phyloP scores from a whole-genome alignment of 2,888 invertebrate genomes.

The Hoplodrina ambigua region DNA sequence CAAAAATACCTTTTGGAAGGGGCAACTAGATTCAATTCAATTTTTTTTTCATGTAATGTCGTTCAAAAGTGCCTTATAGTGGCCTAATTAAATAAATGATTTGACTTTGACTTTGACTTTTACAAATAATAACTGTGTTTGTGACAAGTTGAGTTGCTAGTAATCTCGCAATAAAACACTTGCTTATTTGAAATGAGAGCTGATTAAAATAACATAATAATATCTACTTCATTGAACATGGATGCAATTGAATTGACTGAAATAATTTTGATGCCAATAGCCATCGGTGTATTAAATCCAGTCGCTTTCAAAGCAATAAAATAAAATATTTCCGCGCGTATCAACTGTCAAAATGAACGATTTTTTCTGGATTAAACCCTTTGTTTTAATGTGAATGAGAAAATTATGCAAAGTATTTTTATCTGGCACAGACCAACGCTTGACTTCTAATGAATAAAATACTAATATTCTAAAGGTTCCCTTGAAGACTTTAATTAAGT shows the following conservation, averaged over 20 bases:
- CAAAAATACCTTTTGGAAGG: too few relatives aligned
- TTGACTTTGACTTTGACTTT: too few relatives aligned
- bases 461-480: conserved; percentile 30
- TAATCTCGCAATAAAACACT: too few relatives aligned
- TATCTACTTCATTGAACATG: conserved; percentile 22
- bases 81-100: too few relatives aligned
- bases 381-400: conserved; percentile 60
- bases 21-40: too few relatives aligned
- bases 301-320: conserved; percentile 44
- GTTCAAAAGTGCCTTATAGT: too few relatives aligned
- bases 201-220: too few relatives aligned
- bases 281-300: conserved; percentile 45
- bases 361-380: conserved; percentile 53
- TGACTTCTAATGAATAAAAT: conserved; percentile 34
- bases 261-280: conserved; percentile 44
- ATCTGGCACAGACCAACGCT: conserved; percentile 36
- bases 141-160: too few relatives aligned
- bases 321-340: conserved; percentile 51
- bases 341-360: conserved; percentile 52
- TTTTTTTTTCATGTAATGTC: too few relatives aligned
- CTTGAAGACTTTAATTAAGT: conserved; percentile 24
- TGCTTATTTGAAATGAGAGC: too few relatives aligned
- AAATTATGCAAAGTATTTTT: conserved; percentile 64
- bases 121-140: too few relatives aligned
- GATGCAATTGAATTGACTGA: conserved; percentile 23